phyloP scores from a whole-genome alignment of 2,888 invertebrate species.

The Lasioglossum leucozonium region DNA sequence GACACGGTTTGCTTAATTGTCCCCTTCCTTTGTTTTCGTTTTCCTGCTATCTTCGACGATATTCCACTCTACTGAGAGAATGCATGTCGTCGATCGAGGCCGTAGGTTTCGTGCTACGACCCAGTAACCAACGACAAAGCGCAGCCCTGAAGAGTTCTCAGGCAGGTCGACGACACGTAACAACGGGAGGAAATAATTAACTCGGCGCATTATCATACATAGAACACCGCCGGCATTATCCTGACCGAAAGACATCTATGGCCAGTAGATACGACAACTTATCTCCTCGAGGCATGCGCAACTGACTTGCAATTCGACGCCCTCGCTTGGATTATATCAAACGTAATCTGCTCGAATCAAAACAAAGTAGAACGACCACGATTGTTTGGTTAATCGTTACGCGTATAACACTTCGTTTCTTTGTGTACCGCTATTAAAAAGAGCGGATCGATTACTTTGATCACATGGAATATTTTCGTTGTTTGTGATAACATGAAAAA shows the following conservation, averaged over 20 bases:
- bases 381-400: background rate
- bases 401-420: background rate
- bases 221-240: constrained; percentile 45
- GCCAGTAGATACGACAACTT: background rate
- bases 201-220: constrained; percentile 63
- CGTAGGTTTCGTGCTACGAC: constrained; percentile 50
- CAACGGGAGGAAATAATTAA: constrained; percentile 70
- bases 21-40: background rate
- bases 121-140: constrained; percentile 34
- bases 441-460: too few relatives aligned
- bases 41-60: constrained; percentile 14
- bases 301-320: background rate
- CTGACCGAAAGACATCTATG: constrained; percentile 40
- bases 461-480: too few relatives aligned
- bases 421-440: background rate
- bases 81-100: constrained; percentile 48
- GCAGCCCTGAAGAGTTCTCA: constrained; percentile 60
- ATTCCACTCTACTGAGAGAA: constrained; percentile 17
- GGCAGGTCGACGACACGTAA: constrained; percentile 68
- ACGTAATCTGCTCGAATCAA: background rate
- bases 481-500: too few relatives aligned
- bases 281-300: background rate
- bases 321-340: background rate
- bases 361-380: background rate
- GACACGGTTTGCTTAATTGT: constrained; percentile 30